Evolutionary conservation across 2,797 vertebrate species (phyloP), one percentile per base, ranked within the genome.

Genomic region (Siniperca undulata): DNA sequence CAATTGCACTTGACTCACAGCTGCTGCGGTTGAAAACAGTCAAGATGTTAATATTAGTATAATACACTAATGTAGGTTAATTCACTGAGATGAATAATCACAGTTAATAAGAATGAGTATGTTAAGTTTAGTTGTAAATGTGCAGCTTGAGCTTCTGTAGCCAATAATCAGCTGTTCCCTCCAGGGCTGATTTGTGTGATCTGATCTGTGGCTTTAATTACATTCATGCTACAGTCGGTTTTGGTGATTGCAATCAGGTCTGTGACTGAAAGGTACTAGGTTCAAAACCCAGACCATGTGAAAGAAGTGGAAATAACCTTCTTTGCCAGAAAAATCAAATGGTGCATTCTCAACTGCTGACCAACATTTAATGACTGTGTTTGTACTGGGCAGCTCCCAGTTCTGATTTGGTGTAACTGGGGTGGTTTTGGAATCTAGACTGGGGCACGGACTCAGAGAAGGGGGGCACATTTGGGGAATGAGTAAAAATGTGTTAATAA

Each of bases 11-110:
- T 24, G 69, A 69, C 52, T 78, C 72, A 7, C 70, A 85, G 75
- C 80, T 55, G 84, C 80, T 74, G 73, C 2, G 19, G n/a, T 22
- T 46, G 65, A 13, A 46, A 71, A 59, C 22, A 55, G 53, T n/a
- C 19, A 42, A 55, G 71, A 64, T 22, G 42, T 38, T 69, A 34
- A 66, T 82, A 58, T 65, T 3, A 34, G 52, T 12, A 4, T 14
- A n/a, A 62, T 2, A 2, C 22, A 38, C 9, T 73, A 42, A 79
- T 62, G 52, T 70, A 19, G 48, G 72, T 50, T 69, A 61, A 83
- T 87, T 83, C 78, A 4, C 52, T 22, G 1, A 77, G 74, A 77
- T 61, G 77, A 80, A 66, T 79, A 81, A 75, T 78, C 48, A 20
- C 7, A 19, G 61, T 67, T 79, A 55, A 86, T 46, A 66, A 42